Evolutionary conservation across 2,888 invertebrate genomes (phyloP).

Genomic region (Brachypalpus laphriformis): DNA sequence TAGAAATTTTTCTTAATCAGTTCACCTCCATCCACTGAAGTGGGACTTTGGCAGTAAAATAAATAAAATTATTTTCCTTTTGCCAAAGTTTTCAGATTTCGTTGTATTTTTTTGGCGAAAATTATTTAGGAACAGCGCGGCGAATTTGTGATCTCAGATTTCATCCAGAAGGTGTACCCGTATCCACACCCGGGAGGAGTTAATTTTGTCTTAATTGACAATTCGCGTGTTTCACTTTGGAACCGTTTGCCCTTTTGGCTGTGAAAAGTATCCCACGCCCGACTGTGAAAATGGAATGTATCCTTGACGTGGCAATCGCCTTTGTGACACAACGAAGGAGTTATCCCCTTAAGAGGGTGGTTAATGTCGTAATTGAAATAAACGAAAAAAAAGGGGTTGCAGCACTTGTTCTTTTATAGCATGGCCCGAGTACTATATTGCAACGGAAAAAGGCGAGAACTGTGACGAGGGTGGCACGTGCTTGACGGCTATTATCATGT

Average conservation of each 20-base stretch:
- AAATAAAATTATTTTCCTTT: constrained; percentile 68
- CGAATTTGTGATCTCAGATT: constrained; percentile 40
- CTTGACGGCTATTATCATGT: constrained; percentile 77
- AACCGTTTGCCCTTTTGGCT: constrained; percentile 58
- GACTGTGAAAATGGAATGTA: constrained; percentile 50
- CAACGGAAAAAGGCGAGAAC: constrained; percentile 70
- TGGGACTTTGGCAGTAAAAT: constrained; percentile 52
- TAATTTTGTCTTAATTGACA: constrained; percentile 72
- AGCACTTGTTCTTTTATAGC: constrained; percentile 73
- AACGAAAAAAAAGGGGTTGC: constrained; percentile 67
- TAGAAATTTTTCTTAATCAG: constrained; percentile 59
- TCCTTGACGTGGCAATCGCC: constrained; percentile 69
- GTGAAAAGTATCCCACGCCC: constrained; percentile 56
- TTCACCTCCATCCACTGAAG: not conserved
- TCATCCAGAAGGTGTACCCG: constrained; percentile 57
- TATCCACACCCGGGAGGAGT: constrained; percentile 36
- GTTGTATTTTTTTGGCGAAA: constrained; percentile 36
- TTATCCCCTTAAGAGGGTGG: constrained; percentile 68
- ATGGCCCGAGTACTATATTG: constrained; percentile 43
- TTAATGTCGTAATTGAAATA: constrained; percentile 70
- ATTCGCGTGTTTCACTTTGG: constrained; percentile 66
- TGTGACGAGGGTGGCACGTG: constrained; percentile 76
- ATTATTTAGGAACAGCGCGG: constrained; percentile 36
- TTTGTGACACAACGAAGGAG: constrained; percentile 71
- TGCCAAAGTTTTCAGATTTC: constrained; percentile 61